Conservation (phyloP, 2,797 vertebrate genomes). For the Natrix natrix region DNA sequence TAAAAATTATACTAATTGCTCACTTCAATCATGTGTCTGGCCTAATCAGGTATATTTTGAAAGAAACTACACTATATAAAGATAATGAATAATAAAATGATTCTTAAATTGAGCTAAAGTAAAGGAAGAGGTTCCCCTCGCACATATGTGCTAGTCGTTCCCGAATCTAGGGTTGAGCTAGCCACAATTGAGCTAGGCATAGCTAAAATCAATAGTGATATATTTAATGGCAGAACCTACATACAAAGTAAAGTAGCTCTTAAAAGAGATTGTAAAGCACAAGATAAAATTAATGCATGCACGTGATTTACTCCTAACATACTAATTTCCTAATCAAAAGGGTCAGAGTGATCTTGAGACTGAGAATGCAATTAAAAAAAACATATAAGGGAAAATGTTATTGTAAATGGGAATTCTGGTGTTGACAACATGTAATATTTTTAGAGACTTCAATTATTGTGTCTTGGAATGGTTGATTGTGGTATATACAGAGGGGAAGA, state of each 20-base stretch:
- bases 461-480: not conserved
- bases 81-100: not conserved
- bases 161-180: too few species aligned
- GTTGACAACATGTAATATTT: not conserved
- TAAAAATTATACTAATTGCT: not conserved
- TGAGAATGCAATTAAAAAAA: not conserved
- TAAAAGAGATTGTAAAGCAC: not conserved
- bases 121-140: too few species aligned
- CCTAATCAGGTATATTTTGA: not conserved
- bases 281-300: not conserved
- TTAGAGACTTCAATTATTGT: not conserved
- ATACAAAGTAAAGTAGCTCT: not conserved
- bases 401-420: not conserved
- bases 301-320: not conserved
- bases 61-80: not conserved
- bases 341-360: not conserved
- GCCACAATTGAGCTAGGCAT: not conserved
- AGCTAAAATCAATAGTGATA: not conserved
- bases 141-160: too few species aligned
- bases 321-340: not conserved
- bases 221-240: not conserved
- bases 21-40: not conserved
- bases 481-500: not conserved
- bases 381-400: not conserved
- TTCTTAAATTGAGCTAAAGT: not conserved